phyloP scores from a whole-genome alignment of 2,113 vertebrate species.

The Esox niger region DNA sequence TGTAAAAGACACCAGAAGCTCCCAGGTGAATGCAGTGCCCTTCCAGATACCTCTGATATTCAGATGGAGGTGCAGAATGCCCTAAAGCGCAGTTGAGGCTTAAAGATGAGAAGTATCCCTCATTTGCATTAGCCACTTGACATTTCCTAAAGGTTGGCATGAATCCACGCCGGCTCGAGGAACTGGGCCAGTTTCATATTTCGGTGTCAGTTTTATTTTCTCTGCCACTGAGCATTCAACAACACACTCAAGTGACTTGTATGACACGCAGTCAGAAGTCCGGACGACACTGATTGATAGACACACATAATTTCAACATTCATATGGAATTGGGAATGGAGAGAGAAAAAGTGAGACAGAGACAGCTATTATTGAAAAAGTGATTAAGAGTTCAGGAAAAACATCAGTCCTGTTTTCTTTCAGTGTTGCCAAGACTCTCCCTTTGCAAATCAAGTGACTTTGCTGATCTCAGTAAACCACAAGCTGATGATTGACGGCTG shows the following conservation, averaged over 20 bases:
- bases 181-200: slow-evolving; percentile 29
- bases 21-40: slow-evolving; percentile 25
- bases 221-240: background rate
- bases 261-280: slow-evolving; percentile 1
- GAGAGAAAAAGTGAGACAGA: slow-evolving; percentile 1
- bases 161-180: slow-evolving; percentile 38
- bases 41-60: slow-evolving; percentile 55
- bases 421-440: slow-evolving; percentile 29
- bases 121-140: slow-evolving; percentile 59
- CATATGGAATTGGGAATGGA: background rate
- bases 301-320: background rate
- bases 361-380: background rate
- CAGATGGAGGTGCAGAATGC: slow-evolving; percentile 31
- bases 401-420: slow-evolving; percentile 7
- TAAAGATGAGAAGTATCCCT: slow-evolving; percentile 38
- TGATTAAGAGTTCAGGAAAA: background rate
- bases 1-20: slow-evolving; percentile 15
- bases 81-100: slow-evolving; percentile 30
- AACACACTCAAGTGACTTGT: too few species aligned
- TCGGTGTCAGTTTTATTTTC: slow-evolving; percentile 20
- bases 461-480: slow-evolving; percentile 42
- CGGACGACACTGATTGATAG: background rate
- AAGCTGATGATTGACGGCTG: slow-evolving; percentile 35
- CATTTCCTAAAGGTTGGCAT: slow-evolving; percentile 61
- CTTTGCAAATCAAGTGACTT: slow-evolving; percentile 31